Conservation (phyloP, 2,888 invertebrate genomes). For the Pammene aurita region DNA sequence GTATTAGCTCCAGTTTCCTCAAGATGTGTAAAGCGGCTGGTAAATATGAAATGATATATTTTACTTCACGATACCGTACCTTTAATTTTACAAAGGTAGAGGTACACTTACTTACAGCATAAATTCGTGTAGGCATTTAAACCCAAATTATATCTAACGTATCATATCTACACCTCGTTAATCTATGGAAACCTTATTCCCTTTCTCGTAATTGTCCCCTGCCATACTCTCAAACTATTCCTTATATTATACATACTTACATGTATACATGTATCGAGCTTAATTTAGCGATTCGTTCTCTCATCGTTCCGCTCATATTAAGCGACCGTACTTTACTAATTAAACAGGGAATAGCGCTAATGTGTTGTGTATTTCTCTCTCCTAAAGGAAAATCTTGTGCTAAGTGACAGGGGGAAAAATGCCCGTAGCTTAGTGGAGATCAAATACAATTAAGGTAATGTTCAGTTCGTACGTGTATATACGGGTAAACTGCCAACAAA, state of each 20-base stretch:
- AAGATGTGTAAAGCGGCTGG: too few species aligned
- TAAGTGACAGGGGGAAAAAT: conserved; percentile 19
- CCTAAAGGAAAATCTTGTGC: conserved; percentile 15
- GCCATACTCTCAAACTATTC: conserved; percentile 18
- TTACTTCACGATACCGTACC: too few species aligned
- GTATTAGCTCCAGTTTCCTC: too few species aligned
- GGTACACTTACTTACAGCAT: too few species aligned
- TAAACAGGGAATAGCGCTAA: conserved; percentile 21
- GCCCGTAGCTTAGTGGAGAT: neutral
- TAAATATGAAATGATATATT: too few species aligned
- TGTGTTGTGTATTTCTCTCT: conserved; percentile 18
- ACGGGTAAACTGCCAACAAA: too few species aligned
- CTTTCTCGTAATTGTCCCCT: conserved; percentile 11
- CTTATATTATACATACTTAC: neutral
- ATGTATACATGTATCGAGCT: neutral
- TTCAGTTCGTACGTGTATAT: too few species aligned
- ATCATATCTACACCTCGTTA: neutral
- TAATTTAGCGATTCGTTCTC: conserved; percentile 1
- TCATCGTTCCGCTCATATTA: conserved; percentile 4
- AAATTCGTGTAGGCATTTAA: too few species aligned
- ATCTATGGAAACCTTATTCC: conserved; percentile 3
- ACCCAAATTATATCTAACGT: too few species aligned
- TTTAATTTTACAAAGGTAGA: too few species aligned
- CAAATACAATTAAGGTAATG: neutral
- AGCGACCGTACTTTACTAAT: conserved; percentile 13